Percentiles rank a stretch among this genome's conserved stretches.
Conservation (phyloP, 2,113 vertebrate genomes). For the Tautogolabrus adspersus region DNA sequence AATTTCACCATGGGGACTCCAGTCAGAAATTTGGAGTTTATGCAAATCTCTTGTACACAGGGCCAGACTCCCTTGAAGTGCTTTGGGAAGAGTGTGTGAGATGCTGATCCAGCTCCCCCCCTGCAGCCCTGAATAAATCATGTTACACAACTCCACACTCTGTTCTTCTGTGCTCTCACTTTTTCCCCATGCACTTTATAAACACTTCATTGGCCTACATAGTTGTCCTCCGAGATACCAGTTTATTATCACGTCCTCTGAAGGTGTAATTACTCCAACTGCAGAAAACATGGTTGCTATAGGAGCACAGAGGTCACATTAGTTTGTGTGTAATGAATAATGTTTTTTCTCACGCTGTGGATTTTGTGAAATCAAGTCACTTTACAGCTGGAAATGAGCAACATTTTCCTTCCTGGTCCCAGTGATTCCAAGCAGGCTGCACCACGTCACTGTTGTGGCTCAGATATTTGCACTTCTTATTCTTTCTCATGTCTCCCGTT, state of each 20-base stretch:
- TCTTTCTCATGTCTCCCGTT: conserved; percentile 6
- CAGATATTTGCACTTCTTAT: conserved; percentile 3
- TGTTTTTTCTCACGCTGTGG: neutral
- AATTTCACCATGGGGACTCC: conserved; percentile 36
- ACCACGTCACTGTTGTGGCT: conserved; percentile 31
- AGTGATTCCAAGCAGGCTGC: conserved; percentile 22
- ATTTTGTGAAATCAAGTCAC: conserved; percentile 1
- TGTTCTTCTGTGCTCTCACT: conserved; percentile 23
- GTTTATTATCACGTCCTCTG: neutral
- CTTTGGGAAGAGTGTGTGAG: conserved; percentile 41
- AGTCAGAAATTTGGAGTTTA: conserved; percentile 42
- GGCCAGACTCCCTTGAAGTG: conserved; percentile 53
- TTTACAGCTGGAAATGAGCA: conserved; percentile 19
- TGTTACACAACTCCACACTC: conserved; percentile 55
- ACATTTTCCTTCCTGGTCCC: conserved; percentile 13
- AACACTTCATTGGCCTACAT: conserved; percentile 39
- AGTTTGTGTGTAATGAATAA: neutral
- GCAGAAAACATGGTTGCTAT: neutral
- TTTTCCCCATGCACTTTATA: conserved; percentile 38
- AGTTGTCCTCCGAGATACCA: conserved; percentile 6
- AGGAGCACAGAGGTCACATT: neutral
- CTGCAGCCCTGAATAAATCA: conserved; percentile 58
- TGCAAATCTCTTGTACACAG: conserved; percentile 51
- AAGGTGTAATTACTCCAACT: conserved; percentile 1
- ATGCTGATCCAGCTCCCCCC: conserved; percentile 29